phyloP scores from a whole-genome alignment of 2,797 vertebrate species.

The Amblyopsis hoosieri region DNA sequence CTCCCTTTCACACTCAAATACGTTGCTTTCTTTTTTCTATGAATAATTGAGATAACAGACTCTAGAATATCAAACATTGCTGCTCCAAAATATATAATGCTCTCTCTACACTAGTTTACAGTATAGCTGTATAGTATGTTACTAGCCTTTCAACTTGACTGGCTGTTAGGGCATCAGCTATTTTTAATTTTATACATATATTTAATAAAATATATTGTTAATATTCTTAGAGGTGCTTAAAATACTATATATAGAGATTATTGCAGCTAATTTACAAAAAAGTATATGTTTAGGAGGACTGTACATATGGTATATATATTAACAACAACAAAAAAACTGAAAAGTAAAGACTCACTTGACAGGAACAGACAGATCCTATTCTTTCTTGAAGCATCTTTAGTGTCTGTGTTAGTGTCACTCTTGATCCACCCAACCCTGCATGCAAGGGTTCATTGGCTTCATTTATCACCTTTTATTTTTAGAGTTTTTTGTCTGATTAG shows the following conservation, averaged over 20 bases:
- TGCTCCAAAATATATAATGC: neutral
- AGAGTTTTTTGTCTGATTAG: too few species aligned
- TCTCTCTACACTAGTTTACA: too few species aligned
- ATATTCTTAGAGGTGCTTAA: neutral
- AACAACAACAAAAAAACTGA: too few species aligned
- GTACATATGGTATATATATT: too few species aligned
- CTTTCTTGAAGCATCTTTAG: too few species aligned
- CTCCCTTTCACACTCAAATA: neutral
- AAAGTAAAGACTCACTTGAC: too few species aligned
- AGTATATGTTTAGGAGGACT: neutral
- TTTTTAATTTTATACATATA: neutral
- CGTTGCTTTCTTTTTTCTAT: neutral
- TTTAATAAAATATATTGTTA: conserved; percentile 2
- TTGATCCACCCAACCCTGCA: neutral
- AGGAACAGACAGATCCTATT: too few species aligned
- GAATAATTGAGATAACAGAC: neutral
- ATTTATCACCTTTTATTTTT: neutral
- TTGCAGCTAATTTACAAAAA: neutral
- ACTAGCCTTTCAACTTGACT: too few species aligned
- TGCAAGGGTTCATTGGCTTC: neutral
- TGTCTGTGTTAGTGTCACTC: neutral
- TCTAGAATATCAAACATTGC: neutral
- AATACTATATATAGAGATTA: neutral
- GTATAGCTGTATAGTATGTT: too few species aligned
- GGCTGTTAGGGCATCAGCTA: too few species aligned